A percentile compares a stretch with the other conserved stretches of the same genome.
phyloP scores from a whole-genome alignment of 2,113 vertebrate species.

The Campylorhamphus procurvoides region DNA sequence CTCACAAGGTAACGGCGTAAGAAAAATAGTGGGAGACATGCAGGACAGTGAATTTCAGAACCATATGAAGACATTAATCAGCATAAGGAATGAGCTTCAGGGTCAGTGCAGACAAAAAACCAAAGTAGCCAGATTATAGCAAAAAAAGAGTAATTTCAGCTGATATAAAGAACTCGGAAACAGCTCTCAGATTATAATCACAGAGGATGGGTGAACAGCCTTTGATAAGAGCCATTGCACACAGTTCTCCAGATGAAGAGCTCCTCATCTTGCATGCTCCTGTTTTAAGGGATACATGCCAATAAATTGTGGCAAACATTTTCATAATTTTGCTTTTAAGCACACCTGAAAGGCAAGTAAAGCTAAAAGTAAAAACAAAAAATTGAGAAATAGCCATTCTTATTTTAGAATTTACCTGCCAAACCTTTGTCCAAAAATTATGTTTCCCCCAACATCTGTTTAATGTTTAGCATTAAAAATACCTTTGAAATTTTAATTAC shows the following conservation, averaged over 20 bases:
- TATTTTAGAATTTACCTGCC: not conserved
- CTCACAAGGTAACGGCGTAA: not conserved
- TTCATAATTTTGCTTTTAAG: not conserved
- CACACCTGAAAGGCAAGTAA: not conserved
- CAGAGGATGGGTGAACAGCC: not conserved
- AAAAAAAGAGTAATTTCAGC: not conserved
- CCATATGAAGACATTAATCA: not conserved
- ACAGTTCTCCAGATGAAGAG: not conserved
- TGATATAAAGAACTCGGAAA: not conserved
- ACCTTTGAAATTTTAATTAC: not conserved
- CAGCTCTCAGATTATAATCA: not conserved
- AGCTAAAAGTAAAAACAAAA: not conserved
- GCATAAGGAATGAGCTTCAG: not conserved
- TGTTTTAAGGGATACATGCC: not conserved
- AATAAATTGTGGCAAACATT: not conserved
- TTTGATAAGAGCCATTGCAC: not conserved
- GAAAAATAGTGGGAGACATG: not conserved
- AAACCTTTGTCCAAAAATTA: not conserved
- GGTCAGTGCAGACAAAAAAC: not conserved
- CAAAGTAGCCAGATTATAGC: not conserved
- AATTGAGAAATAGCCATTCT: not conserved
- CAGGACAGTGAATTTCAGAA: not conserved
- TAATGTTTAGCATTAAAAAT: not conserved
- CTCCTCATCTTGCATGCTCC: not conserved
- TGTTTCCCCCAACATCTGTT: not conserved